Conservation (phyloP, 1,140 invertebrate species). For the Procambarus clarkii region DNA sequence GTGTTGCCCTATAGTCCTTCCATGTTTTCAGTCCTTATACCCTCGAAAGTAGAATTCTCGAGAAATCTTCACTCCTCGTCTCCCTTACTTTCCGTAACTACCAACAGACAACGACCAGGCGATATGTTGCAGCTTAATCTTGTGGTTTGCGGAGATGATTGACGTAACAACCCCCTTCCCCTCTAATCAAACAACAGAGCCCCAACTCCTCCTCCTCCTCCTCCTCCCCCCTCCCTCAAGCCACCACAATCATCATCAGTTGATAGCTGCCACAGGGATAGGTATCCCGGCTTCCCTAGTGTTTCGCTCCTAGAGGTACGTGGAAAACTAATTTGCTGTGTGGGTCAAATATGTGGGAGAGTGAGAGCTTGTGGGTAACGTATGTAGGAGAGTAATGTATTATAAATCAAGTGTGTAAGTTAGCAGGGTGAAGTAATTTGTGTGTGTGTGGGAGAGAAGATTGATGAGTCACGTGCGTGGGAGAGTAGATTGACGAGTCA, state of each 20-base stretch:
- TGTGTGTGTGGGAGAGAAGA: too few relatives aligned
- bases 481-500: too few relatives aligned
- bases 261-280: not conserved
- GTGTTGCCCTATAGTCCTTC: not conserved
- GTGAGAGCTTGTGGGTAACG: not conserved
- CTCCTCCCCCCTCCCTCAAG: not conserved
- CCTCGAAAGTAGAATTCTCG: not conserved
- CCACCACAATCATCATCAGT: not conserved
- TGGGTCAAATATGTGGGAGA: not conserved
- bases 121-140: constrained; percentile 17
- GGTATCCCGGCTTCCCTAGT: not conserved
- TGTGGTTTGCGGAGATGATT: constrained; percentile 35
- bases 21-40: not conserved
- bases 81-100: not conserved
- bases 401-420: too few relatives aligned
- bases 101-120: constrained; percentile 18
- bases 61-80: not conserved
- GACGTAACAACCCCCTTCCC: not conserved
- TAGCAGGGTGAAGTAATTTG: too few relatives aligned
- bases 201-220: not conserved
- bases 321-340: too few relatives aligned
- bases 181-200: not conserved
- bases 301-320: not conserved
- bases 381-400: too few relatives aligned
- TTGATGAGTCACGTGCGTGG: too few relatives aligned